Percentiles rank a stretch among this genome's conserved stretches.
These are phyloP conservation scores for Steatornis caripensis DNA, from an alignment of 2,113 vertebrate species.

Conservation along the genomic window DNA sequence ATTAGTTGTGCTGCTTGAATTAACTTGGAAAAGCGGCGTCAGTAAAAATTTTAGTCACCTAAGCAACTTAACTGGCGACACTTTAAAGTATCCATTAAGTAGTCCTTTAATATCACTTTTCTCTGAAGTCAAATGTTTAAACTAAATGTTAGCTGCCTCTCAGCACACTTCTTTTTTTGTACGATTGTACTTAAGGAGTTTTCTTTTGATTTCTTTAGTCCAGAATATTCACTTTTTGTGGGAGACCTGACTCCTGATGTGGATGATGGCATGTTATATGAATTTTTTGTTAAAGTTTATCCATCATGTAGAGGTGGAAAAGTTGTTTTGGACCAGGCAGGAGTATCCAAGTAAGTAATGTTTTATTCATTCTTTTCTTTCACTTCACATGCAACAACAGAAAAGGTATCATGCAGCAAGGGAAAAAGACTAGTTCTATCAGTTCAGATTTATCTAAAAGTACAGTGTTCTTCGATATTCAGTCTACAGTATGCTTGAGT, in stretches of 20 bases:
- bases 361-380: not conserved
- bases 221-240: conserved; percentile 91
- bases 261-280: conserved; percentile 94
- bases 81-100: not conserved
- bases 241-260: conserved; percentile 91
- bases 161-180: not conserved
- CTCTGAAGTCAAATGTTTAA: not conserved
- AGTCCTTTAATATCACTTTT: not conserved
- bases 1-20: not conserved
- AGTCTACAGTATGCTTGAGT: not conserved
- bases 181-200: not conserved
- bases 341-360: conserved; percentile 88
- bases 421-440: not conserved
- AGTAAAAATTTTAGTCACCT: not conserved
- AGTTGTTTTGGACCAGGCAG: conserved; percentile 89
- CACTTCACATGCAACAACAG: not conserved
- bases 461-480: not conserved
- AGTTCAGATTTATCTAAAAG: not conserved
- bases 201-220: conserved; percentile 68
- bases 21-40: not conserved
- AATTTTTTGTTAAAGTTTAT: conserved; percentile 94
- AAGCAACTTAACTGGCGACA: not conserved
- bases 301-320: conserved; percentile 90
- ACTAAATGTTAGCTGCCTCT: not conserved
- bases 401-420: not conserved